Evolutionary conservation across 2,888 invertebrate species (phyloP), one percentile per base, ranked within the genome.

Genomic region (Dolomedes plantarius): DNA sequence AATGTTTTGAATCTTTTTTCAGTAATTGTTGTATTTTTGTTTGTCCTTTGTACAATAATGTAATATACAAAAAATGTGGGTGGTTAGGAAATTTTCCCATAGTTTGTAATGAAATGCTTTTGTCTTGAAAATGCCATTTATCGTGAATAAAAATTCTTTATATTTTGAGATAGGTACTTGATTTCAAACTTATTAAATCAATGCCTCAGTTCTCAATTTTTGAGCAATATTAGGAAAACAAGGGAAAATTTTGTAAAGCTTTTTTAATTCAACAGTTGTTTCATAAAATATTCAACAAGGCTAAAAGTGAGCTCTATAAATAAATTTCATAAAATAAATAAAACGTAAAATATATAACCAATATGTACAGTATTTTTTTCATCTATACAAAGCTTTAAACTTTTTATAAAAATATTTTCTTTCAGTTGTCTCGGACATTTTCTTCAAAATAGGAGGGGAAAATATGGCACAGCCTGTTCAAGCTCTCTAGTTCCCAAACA

Each of bases 271-370:
- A 23, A 56, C 19, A 56, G 19, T 11, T 56, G 5, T n/a, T 19
- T 23, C 19, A 56, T 3, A 56, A 23, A 65, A 64, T 41, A 41
- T 41, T 81, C 71, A 82, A 82, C 82, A 82, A 71, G 23, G 69
- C 75, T 75, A 82, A 82, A 75, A 82, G 69, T 76, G 31, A 82
- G 82, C 19, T 31, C 7, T 28, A 67, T 31, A 67, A 68, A 56
- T 56, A 46, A 46, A 46, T 2, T 36, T 36, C 46, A 46, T 11
- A 46, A 46, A 46, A 46, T 46, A 56, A 56, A 56, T 56, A 56
- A 19, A 56, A 56, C 23, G 11, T 23, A 23, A 3, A 56, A 46
- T 46, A 23, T 23, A 16, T 56, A 19, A 56, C 19, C 1, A 56
- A 19, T 56, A 56, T 56, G 23, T 46, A 46, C 46, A 46, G 16